phyloP scores from a whole-genome alignment of 53 echinoderm and acorn worm genomes.

The Paelopatides confundens region DNA sequence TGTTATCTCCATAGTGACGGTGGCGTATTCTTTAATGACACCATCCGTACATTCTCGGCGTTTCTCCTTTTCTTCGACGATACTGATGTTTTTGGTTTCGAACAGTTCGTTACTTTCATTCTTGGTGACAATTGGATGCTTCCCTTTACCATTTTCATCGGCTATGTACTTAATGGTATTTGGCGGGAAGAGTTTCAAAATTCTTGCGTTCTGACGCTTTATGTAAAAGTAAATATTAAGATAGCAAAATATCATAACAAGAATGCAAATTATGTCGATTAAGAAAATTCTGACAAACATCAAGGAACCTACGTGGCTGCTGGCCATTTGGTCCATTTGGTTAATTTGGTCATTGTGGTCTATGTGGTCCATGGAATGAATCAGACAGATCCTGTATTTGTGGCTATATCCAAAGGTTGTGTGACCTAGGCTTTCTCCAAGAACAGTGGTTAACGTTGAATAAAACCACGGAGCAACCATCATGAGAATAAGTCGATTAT shows the following conservation, averaged over 20 bases:
- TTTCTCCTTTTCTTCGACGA: slow-evolving; percentile 1
- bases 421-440: not conserved
- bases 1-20: slow-evolving; percentile 27
- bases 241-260: not conserved
- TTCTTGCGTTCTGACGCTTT: not conserved
- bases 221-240: not conserved
- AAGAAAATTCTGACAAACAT: slow-evolving; percentile 5
- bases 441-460: not conserved
- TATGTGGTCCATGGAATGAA: not conserved
- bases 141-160: not conserved
- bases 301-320: not conserved
- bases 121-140: not conserved
- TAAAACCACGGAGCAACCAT: not conserved
- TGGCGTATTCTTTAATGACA: slow-evolving; percentile 24
- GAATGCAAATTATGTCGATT: not conserved
- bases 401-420: slow-evolving; percentile 6
- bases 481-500: not conserved
- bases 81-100: slow-evolving; percentile 18
- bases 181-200: slow-evolving; percentile 22
- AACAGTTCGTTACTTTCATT: slow-evolving; percentile 5
- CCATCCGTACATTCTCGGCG: not conserved
- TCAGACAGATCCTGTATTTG: slow-evolving; percentile 1
- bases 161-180: not conserved
- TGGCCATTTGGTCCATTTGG: too few relatives aligned
- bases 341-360: too few relatives aligned